These are phyloP conservation scores for Nothoprocta perdicaria DNA, from an alignment of 2,113 vertebrate genomes.

Conservation along the genomic window DNA sequence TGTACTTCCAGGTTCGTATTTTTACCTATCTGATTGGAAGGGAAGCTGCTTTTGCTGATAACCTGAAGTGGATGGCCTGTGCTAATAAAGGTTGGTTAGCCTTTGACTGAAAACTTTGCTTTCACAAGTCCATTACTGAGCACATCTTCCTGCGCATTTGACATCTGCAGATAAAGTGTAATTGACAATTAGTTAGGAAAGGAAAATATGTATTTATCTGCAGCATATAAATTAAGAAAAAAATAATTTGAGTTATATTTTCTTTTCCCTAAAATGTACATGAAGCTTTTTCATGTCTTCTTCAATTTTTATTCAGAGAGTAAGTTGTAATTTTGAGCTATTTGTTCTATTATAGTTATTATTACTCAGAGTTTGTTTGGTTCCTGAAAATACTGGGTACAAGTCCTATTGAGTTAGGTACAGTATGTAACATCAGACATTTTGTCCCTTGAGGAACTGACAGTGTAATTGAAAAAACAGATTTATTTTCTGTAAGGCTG, in stretches of 20 bases:
- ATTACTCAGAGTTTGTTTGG: background rate
- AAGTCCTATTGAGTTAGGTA: background rate
- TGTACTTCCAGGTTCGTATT: constrained; percentile 89
- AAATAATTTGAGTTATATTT: background rate
- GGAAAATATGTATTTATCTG: background rate
- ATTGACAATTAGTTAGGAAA: background rate
- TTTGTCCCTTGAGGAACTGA: background rate
- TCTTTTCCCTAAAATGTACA: background rate
- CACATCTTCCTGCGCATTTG: background rate
- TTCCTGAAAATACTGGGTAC: background rate
- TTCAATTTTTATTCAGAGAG: background rate
- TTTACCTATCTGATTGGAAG: constrained; percentile 98
- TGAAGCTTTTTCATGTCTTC: background rate
- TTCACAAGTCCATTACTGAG: background rate
- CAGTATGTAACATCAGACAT: background rate
- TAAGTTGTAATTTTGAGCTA: background rate
- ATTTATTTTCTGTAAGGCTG: background rate
- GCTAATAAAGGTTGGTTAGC: constrained; percentile 94
- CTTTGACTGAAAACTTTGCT: background rate
- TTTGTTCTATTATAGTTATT: background rate
- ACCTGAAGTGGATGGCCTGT: constrained; percentile 99
- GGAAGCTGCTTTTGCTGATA: constrained; percentile 97
- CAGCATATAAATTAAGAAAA: background rate
- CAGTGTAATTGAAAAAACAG: constrained; percentile 21
- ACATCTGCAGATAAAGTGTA: background rate